Conservation (phyloP, 2,888 invertebrate genomes). For the Linnaemya vulpina region DNA sequence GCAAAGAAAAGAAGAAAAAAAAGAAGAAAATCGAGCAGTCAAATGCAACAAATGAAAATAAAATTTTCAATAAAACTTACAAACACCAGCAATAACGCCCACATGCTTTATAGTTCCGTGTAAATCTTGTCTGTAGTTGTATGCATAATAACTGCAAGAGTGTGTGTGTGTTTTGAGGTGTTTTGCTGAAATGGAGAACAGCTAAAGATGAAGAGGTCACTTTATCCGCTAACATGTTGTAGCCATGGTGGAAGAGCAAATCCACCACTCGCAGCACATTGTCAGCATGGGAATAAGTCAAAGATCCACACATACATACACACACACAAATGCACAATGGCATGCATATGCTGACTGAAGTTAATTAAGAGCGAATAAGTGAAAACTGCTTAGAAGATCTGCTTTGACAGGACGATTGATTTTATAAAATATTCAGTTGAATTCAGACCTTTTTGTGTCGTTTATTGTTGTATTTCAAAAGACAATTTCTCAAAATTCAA, state of each 20-base stretch:
- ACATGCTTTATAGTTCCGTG: constrained; percentile 5
- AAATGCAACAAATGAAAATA: constrained; percentile 57
- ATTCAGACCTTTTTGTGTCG: no score
- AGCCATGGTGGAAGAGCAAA: constrained; percentile 9
- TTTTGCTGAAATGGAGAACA: constrained; percentile 27
- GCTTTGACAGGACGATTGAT: no score
- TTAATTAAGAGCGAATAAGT: background rate
- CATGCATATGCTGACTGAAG: background rate
- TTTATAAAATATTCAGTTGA: no score
- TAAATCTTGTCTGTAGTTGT: background rate
- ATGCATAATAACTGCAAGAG: background rate
- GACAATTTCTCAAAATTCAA: no score
- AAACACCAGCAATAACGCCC: constrained; percentile 26
- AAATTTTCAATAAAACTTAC: constrained; percentile 19
- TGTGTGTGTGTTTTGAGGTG: background rate
- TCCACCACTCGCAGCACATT: constrained; percentile 22
- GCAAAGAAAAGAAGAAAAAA: no score
- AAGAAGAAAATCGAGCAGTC: constrained; percentile 11
- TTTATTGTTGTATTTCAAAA: no score
- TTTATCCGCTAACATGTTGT: background rate
- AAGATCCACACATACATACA: background rate
- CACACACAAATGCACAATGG: background rate
- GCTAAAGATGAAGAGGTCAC: constrained; percentile 28
- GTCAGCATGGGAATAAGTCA: background rate
- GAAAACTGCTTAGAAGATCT: background rate